Conservation (phyloP, 2,797 vertebrate species). For the Trachops cirrhosus region DNA sequence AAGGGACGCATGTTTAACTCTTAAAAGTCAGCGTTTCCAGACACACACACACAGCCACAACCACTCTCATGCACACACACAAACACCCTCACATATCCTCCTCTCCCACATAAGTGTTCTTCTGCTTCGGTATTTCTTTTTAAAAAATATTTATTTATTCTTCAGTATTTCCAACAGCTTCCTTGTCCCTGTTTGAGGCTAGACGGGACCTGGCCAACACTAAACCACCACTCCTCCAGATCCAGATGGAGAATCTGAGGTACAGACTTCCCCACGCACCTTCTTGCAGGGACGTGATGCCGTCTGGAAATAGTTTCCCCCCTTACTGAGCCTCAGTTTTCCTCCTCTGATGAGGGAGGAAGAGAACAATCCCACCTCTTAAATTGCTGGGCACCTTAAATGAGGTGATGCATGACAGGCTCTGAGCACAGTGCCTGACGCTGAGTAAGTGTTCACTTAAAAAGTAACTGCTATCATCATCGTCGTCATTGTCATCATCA, state of each 20-base stretch:
- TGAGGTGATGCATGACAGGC: background rate
- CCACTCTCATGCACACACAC: background rate
- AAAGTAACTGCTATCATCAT: no score
- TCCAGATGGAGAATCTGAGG: background rate
- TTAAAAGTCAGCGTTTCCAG: background rate
- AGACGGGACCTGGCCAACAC: background rate
- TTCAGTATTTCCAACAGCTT: background rate
- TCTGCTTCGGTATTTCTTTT: background rate
- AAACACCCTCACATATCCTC: background rate
- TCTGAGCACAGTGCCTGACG: background rate
- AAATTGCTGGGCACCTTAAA: background rate
- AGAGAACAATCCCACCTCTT: background rate
- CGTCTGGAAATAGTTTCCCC: background rate
- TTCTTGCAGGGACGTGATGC: background rate
- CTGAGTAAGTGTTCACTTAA: background rate
- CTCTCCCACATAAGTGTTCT: no score
- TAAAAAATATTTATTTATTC: background rate
- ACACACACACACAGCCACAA: background rate
- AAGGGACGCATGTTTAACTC: background rate
- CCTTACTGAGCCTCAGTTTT: background rate
- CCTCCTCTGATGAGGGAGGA: background rate
- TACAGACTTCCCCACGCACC: background rate
- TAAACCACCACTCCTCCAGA: accelerated
- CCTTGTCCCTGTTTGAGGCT: background rate
- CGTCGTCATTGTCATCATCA: background rate